Evolutionary conservation across 1,140 invertebrate genomes (phyloP), one percentile per base, ranked within the genome.

Genomic region (Coenobita brevimanus): DNA sequence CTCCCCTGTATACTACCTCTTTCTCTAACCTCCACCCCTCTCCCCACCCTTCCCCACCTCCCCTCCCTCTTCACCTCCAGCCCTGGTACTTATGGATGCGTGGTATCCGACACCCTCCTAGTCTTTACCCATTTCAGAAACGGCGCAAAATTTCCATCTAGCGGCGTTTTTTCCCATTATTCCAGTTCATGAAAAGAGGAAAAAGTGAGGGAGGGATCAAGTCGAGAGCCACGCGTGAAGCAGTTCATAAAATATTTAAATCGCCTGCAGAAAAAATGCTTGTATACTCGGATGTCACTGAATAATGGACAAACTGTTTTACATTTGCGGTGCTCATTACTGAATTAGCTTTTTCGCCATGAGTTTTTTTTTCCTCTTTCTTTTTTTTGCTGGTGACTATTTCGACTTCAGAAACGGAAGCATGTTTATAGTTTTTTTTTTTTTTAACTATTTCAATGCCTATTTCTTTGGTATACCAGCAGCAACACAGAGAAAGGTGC

Each of bases 261-360:
- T 24, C 62, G n/a, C 50, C 54, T 38, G 36, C 17, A 41, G 71
- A n/a, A 17, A 67, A 82, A 67, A 38, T n/a, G 43, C 15, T 38
- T 30, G 69, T 43, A 82, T 67, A 67, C 62, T 80, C 78, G 54
- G n/a, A 41, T 69, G 62, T 82, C 60, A 82, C 60, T 67, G 60
- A 67, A 82, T 82, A 82, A 82, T 82, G 62, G 41, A 46, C 81
- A 41, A 24, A 82, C 33, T 82, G 64, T 50, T 82, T 71, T 71
- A 82, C 81, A 82, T 41, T 82, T 71, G 38, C 41, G 10, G 57
- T 38, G 21, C 54, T 71, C 81, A 82, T 82, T 82, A 82, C 64
- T 43, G 36, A 41, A 82, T 82, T 71, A 82, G 81, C 38, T 71
- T 82, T 82, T 80, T 62, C 78, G 62, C 10, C 78, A 21, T 50